These are phyloP conservation scores for Chloropsis cyanopogon DNA, from an alignment of 2,113 vertebrate species.

Conservation along the genomic window DNA sequence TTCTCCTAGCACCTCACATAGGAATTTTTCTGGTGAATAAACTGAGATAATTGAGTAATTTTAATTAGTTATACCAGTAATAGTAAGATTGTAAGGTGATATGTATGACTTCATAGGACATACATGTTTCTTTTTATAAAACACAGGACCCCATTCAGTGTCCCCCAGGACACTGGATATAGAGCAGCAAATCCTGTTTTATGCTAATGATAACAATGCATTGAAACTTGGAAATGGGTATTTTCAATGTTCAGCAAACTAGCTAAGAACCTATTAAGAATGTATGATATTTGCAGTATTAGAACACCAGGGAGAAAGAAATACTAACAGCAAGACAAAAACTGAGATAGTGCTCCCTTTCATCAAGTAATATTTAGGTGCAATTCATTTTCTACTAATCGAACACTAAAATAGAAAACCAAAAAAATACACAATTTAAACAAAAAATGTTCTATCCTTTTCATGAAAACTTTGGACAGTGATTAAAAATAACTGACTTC, in stretches of 20 bases:
- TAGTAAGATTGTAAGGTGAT: neutral
- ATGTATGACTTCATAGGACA: neutral
- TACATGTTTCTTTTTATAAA: neutral
- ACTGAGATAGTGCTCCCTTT: neutral
- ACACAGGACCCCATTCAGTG: neutral
- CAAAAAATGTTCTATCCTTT: neutral
- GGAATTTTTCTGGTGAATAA: neutral
- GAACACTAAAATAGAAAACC: neutral
- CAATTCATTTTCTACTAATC: neutral
- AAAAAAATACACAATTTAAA: neutral
- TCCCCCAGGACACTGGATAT: neutral
- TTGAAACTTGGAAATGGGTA: neutral
- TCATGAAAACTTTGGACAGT: neutral
- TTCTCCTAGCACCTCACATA: neutral
- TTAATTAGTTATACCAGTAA: neutral
- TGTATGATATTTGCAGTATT: neutral
- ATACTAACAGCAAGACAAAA: neutral
- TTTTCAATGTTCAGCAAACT: neutral
- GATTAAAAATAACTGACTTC: neutral
- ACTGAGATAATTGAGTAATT: neutral
- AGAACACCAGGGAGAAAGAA: neutral
- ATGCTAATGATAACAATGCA: neutral
- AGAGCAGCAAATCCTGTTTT: neutral
- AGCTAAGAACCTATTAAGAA: neutral
- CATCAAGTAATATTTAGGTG: neutral